phyloP scores from a whole-genome alignment of 2,113 vertebrate species.

The Salvelinus sp. region DNA sequence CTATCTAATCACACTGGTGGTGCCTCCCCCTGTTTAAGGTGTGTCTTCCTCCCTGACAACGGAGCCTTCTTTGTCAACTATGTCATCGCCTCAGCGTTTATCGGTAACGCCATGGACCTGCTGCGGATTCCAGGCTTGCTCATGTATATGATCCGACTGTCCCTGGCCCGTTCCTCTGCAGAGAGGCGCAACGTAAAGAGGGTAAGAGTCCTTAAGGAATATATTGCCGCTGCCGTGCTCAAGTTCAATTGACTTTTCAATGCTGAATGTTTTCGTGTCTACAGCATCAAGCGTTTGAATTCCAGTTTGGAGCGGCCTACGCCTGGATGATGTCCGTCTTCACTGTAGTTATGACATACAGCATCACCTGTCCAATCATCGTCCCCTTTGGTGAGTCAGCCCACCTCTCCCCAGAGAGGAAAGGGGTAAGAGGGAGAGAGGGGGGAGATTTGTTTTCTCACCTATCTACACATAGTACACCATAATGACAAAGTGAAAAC shows the following conservation, averaged over 20 bases:
- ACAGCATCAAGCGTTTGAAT: conserved; percentile 97
- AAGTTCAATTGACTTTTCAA: too few species aligned
- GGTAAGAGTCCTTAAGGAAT: conserved; percentile 64
- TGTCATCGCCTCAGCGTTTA: conserved; percentile 96
- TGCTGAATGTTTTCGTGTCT: conserved; percentile 20
- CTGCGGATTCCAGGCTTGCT: conserved; percentile 94
- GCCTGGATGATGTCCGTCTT: conserved; percentile 99
- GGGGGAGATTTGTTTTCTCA: too few species aligned
- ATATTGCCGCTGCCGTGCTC: too few species aligned
- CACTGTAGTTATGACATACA: conserved; percentile 99
- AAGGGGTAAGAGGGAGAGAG: too few species aligned
- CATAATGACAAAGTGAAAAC: too few species aligned
- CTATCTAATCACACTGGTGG: too few species aligned
- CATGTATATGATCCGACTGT: conserved; percentile 98
- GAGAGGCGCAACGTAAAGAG: conserved; percentile 95
- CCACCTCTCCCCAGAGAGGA: too few species aligned
- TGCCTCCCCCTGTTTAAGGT: conserved; percentile 71
- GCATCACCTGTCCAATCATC: conserved; percentile 98
- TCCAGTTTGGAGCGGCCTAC: conserved; percentile 97
- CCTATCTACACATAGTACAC: too few species aligned
- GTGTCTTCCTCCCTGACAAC: conserved; percentile 97
- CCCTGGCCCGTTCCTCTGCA: conserved; percentile 88
- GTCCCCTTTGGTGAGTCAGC: conserved; percentile 89
- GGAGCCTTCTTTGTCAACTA: conserved; percentile 99
- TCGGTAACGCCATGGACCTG: conserved; percentile 97